Percentiles rank a stretch among this genome's conserved stretches.
Conservation (phyloP, 2,888 invertebrate species). For the Luperina testacea region DNA sequence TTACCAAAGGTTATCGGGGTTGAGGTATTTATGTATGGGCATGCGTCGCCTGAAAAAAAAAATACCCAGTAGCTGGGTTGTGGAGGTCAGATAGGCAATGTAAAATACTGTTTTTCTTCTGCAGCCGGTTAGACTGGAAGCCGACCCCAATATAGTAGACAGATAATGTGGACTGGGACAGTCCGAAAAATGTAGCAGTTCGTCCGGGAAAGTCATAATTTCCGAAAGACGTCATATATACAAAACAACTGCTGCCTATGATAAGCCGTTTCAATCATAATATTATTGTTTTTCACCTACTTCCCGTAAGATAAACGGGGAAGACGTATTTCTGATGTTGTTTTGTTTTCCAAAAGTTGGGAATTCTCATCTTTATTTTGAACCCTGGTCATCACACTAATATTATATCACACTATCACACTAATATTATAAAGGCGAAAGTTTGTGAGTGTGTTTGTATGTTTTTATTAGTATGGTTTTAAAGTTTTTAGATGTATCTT, state of each 20-base stretch:
- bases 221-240: neutral
- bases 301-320: neutral
- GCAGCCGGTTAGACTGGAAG: too few species aligned
- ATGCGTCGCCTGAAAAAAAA: too few species aligned
- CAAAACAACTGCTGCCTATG: neutral
- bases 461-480: too few species aligned
- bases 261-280: conserved; percentile 8
- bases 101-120: neutral
- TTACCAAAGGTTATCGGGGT: neutral
- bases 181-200: neutral
- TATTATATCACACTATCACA: too few species aligned
- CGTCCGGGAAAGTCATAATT: neutral
- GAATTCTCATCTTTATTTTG: neutral
- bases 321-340: conserved; percentile 5
- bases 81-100: neutral
- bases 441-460: too few species aligned
- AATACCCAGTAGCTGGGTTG: neutral
- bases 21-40: too few species aligned
- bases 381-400: neutral
- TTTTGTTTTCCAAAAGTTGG: conserved; percentile 21
- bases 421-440: too few species aligned
- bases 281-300: conserved; percentile 28
- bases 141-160: too few species aligned
- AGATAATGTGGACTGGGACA: neutral
- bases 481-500: too few species aligned